These are phyloP conservation scores for Alexandromys fortis DNA, from an alignment of 2,113 vertebrate species.

Conservation along the genomic window DNA sequence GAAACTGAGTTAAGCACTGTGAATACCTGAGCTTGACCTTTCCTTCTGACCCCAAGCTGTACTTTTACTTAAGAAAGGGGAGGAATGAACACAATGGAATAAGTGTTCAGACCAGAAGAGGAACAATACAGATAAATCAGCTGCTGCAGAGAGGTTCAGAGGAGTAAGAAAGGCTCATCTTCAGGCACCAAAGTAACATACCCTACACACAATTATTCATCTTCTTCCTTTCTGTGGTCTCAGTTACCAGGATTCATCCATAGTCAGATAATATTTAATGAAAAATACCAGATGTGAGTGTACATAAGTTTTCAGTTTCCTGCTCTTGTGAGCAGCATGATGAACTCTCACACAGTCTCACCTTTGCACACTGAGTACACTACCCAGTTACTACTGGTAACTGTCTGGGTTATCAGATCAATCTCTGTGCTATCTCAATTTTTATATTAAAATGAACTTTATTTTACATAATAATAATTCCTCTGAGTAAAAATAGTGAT, in stretches of 20 bases:
- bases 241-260: not conserved
- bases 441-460: not conserved
- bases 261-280: not conserved
- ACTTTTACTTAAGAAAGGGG: not conserved
- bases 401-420: not conserved
- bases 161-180: not conserved
- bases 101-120: not conserved
- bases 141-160: not conserved
- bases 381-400: not conserved
- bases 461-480: not conserved
- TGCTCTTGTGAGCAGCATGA: not conserved
- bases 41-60: not conserved
- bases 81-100: not conserved
- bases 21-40: not conserved
- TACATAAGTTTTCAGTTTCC: not conserved
- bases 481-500: not conserved
- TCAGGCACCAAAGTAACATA: not conserved
- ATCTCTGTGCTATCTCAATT: not conserved
- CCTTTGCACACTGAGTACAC: not conserved
- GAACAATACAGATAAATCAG: not conserved
- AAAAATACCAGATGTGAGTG: not conserved
- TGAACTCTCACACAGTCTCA: not conserved
- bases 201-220: not conserved
- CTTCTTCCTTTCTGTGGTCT: not conserved
- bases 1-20: not conserved